Conservation (phyloP, 2,888 invertebrate genomes). For the Drosophila colorata region DNA sequence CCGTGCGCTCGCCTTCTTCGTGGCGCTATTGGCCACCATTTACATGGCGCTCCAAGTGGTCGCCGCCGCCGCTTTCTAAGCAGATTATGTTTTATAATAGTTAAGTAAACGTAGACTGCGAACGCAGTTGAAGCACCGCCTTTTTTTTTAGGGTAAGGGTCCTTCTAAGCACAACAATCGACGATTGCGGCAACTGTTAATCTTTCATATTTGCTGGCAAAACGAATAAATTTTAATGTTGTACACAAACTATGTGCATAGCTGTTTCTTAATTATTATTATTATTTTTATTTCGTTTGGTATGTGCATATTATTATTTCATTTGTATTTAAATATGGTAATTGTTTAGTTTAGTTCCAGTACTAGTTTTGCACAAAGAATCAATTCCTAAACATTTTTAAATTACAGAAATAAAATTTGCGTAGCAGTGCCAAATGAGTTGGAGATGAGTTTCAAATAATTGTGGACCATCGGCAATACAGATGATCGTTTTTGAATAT, state of each 20-base stretch:
- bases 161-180: neutral
- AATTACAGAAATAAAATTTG: too few relatives aligned
- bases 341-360: too few relatives aligned
- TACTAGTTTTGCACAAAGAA: too few relatives aligned
- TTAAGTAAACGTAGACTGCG: conserved; percentile 7
- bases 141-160: neutral
- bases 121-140: neutral
- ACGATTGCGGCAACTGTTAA: conserved; percentile 1
- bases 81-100: conserved; percentile 2
- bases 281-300: too few relatives aligned
- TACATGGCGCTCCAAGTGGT: conserved; percentile 86
- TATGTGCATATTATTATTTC: too few relatives aligned
- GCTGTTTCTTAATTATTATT: neutral
- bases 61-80: conserved; percentile 69
- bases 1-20: conserved; percentile 85
- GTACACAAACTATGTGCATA: neutral
- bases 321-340: too few relatives aligned
- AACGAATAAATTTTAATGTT: conserved; percentile 20
- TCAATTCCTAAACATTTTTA: too few relatives aligned
- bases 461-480: too few relatives aligned
- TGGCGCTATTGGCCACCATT: conserved; percentile 84
- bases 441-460: too few relatives aligned
- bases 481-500: too few relatives aligned
- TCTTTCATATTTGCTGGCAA: conserved; percentile 4
- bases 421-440: too few relatives aligned